A percentile compares a stretch with the other conserved stretches of the same genome.
These are phyloP conservation scores for Xenus cinereus DNA, from an alignment of 2,113 vertebrate genomes.

Conservation along the genomic window DNA sequence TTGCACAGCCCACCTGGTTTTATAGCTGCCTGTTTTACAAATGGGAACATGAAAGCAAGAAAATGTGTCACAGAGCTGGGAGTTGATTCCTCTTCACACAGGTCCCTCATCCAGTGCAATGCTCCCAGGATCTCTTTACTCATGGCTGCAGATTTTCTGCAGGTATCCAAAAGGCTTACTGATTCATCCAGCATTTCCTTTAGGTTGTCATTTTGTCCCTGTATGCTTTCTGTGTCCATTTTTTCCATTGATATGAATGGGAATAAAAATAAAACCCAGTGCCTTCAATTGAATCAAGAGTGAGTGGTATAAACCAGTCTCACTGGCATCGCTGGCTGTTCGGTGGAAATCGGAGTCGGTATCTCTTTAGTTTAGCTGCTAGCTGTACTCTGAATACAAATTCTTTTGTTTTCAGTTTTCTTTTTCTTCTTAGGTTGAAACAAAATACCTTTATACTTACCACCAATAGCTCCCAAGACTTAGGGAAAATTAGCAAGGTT, in stretches of 20 bases:
- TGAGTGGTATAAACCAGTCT: neutral
- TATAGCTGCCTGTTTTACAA: neutral
- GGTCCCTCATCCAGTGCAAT: neutral
- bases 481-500: slow-evolving; percentile 47
- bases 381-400: neutral
- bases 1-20: neutral
- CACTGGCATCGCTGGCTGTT: neutral
- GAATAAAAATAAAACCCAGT: neutral
- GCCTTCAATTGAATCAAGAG: neutral
- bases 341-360: neutral
- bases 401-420: neutral
- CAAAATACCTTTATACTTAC: neutral
- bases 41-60: neutral
- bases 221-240: neutral
- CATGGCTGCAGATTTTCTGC: neutral
- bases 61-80: neutral
- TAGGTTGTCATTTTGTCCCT: neutral
- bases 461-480: slow-evolving; percentile 27
- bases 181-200: neutral
- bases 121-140: neutral
- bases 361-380: neutral
- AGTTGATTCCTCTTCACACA: neutral
- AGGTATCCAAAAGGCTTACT: neutral
- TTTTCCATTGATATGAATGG: neutral
- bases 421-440: neutral